Conservation (phyloP, 2,888 invertebrate genomes). For the Nysson spinosus region DNA sequence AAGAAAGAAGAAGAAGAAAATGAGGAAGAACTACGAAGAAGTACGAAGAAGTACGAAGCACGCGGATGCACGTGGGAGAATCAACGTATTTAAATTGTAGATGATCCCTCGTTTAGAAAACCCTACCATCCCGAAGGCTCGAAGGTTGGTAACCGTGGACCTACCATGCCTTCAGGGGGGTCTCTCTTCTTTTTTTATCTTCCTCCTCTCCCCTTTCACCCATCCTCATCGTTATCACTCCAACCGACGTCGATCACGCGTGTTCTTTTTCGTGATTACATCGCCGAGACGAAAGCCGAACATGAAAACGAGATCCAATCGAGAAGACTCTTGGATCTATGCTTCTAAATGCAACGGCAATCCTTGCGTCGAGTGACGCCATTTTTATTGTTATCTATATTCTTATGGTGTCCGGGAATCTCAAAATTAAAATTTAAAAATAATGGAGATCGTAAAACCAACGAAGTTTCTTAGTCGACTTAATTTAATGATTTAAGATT, state of each 20-base stretch:
- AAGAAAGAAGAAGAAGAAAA: conserved; percentile 9
- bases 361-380: too few species aligned
- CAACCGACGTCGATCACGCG: conserved; percentile 36
- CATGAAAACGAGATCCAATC: not conserved
- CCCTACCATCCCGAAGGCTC: not conserved
- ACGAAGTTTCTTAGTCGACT: too few species aligned
- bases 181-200: conserved; percentile 29
- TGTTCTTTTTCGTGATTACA: not conserved
- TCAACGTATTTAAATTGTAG: conserved; percentile 56
- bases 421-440: too few species aligned
- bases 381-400: too few species aligned
- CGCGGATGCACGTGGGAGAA: conserved; percentile 32
- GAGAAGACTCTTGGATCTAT: not conserved
- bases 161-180: conserved; percentile 28
- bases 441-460: too few species aligned
- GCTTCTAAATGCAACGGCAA: too few species aligned
- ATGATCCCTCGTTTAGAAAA: conserved; percentile 25
- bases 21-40: conserved; percentile 11
- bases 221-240: not conserved
- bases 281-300: not conserved
- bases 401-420: too few species aligned
- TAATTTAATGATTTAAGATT: too few species aligned
- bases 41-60: conserved; percentile 26
- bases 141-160: not conserved
- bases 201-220: conserved; percentile 16